Conservation (phyloP, 2,113 vertebrate species). For the Mobula birostris region DNA sequence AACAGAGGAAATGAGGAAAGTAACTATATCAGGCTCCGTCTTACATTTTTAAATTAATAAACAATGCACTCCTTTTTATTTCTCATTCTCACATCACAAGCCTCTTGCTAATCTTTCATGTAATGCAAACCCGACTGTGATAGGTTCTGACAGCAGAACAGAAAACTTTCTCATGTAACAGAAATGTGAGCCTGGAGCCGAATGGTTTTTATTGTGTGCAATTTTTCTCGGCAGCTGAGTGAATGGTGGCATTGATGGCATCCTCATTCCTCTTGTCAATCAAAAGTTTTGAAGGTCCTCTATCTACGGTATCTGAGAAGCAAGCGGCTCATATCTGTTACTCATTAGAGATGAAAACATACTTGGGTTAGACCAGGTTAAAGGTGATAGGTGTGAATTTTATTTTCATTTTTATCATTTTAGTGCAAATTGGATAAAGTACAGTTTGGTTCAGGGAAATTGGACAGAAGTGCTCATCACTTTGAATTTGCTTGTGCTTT, state of each 20-base stretch:
- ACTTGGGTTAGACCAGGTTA: not conserved
- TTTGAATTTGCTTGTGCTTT: not conserved
- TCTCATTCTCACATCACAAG: constrained; percentile 34
- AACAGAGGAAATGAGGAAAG: constrained; percentile 26
- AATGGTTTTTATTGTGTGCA: constrained; percentile 35
- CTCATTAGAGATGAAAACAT: constrained; percentile 15
- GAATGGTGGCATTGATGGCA: constrained; percentile 24
- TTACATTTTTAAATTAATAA: constrained; percentile 33
- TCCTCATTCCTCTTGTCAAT: constrained; percentile 33
- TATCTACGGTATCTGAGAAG: not conserved
- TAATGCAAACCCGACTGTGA: constrained; percentile 36
- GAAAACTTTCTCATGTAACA: constrained; percentile 35
- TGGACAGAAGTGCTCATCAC: not conserved
- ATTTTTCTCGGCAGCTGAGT: constrained; percentile 24
- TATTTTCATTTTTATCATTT: not conserved
- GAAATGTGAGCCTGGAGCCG: constrained; percentile 31
- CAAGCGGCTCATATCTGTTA: not conserved
- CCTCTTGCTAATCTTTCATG: constrained; percentile 31
- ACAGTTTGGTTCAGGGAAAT: not conserved
- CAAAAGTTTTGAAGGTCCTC: not conserved
- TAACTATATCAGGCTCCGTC: constrained; percentile 16
- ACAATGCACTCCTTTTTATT: constrained; percentile 27
- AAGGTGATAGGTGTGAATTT: not conserved
- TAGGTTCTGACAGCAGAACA: constrained; percentile 35
- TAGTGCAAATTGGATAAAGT: not conserved